Conservation (phyloP, 2,888 invertebrate species). For the Calliscelio sp. region DNA sequence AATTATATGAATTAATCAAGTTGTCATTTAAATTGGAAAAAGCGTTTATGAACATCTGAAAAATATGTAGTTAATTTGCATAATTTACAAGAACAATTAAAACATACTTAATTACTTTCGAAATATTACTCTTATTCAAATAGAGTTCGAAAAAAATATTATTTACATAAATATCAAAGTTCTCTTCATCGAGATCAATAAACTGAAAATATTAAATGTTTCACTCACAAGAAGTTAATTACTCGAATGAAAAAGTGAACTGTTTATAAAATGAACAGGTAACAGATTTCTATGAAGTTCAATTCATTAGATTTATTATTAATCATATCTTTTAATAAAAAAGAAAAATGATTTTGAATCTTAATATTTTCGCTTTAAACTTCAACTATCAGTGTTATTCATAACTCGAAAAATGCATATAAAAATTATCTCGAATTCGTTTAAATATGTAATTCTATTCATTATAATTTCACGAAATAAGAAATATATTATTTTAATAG, state of each 20-base stretch:
- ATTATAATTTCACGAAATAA: no score
- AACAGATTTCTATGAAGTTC: neutral
- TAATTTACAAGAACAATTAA: neutral
- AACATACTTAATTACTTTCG: no score
- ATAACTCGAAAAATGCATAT: no score
- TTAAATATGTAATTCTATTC: no score
- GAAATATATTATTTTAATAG: no score
- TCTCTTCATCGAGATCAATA: constrained; percentile 15
- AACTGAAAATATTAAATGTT: neutral
- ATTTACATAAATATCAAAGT: constrained; percentile 33
- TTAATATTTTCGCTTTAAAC: no score
- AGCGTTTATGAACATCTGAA: neutral
- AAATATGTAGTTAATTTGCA: neutral
- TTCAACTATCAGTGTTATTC: no score
- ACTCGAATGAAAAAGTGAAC: neutral
- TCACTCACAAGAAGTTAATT: constrained; percentile 1
- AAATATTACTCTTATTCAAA: neutral
- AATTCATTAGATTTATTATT: neutral
- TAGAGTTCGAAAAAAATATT: neutral
- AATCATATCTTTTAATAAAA: no score
- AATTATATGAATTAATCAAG: no score
- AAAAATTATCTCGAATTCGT: no score
- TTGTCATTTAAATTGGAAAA: no score
- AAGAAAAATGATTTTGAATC: no score
- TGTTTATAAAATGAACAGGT: neutral